phyloP scores from a whole-genome alignment of 1,140 invertebrate genomes.

The Philotrypesis tridentata region DNA sequence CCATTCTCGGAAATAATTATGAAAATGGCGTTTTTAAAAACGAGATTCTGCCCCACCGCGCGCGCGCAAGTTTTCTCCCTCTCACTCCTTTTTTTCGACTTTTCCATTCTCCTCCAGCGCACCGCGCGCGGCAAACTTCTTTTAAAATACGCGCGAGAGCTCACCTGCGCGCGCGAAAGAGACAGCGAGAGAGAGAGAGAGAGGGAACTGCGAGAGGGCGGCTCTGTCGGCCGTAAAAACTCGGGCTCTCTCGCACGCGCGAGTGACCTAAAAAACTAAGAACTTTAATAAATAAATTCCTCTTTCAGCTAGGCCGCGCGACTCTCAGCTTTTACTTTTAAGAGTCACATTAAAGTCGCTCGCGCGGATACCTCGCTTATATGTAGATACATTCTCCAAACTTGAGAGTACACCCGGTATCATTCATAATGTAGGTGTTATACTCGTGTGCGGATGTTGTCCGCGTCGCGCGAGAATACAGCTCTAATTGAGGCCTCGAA shows the following conservation, averaged over 20 bases:
- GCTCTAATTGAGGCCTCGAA: conserved; percentile 18
- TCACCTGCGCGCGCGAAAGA: background rate
- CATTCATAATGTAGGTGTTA: background rate
- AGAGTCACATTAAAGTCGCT: conserved; percentile 15
- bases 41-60: conserved; percentile 20
- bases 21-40: conserved; percentile 35
- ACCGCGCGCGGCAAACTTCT: background rate
- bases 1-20: conserved; percentile 53
- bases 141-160: conserved; percentile 26
- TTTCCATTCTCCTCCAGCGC: background rate
- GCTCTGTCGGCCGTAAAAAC: background rate
- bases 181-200: no score
- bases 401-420: conserved; percentile 4
- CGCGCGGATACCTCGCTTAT: background rate
- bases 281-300: conserved; percentile 42
- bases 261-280: conserved; percentile 23
- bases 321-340: background rate
- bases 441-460: no score
- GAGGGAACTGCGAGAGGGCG: no score
- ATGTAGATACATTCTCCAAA: background rate
- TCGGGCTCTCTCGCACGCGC: background rate
- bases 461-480: conserved; percentile 15
- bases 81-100: background rate
- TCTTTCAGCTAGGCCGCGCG: background rate
- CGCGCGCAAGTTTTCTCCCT: background rate